These are phyloP conservation scores for Spongia lamella DNA, from an alignment of 37 sponge, comb jelly and placozoan genomes.

Conservation along the genomic window DNA sequence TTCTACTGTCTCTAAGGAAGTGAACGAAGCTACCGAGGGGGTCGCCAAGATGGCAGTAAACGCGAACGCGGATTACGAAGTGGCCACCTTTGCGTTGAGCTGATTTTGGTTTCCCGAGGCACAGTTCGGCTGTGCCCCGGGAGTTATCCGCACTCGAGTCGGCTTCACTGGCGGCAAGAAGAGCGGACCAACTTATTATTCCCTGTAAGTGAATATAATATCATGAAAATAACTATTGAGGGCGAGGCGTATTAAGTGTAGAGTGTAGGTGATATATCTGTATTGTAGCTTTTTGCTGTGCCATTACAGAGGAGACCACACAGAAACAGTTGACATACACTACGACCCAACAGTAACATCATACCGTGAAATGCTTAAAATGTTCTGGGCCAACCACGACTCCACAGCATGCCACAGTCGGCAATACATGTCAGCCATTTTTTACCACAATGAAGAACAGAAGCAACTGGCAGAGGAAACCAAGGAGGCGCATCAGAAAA, in stretches of 20 bases:
- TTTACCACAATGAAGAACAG: slow-evolving; percentile 86
- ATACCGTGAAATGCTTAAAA: slow-evolving; percentile 75
- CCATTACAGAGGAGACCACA: slow-evolving; percentile 92
- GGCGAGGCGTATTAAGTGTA: too few species aligned
- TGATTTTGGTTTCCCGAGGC: slow-evolving; percentile 99
- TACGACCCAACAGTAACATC: slow-evolving; percentile 69
- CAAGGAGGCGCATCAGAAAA: slow-evolving; percentile 78
- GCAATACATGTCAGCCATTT: slow-evolving; percentile 98
- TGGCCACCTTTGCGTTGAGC: slow-evolving; percentile 95
- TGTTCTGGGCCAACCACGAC: slow-evolving; percentile 92
- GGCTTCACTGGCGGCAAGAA: slow-evolving; percentile 96
- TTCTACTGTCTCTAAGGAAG: not conserved
- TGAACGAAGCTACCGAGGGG: slow-evolving; percentile 5
- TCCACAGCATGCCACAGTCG: slow-evolving; percentile 80
- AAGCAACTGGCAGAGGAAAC: slow-evolving; percentile 74
- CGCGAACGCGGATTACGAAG: slow-evolving; percentile 23
- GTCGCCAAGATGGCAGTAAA: not conserved
- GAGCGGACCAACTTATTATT: slow-evolving; percentile 79
- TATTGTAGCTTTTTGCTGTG: slow-evolving; percentile 5
- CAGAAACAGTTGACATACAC: slow-evolving; percentile 87
- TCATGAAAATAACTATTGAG: too few species aligned
- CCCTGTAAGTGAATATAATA: slow-evolving; percentile 84
- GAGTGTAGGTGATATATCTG: too few species aligned
- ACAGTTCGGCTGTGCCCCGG: slow-evolving; percentile 93
- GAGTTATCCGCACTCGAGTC: slow-evolving; percentile 88